Evolutionary conservation across 1,140 invertebrate species (phyloP).

Genomic region (Hestina assimilis): DNA sequence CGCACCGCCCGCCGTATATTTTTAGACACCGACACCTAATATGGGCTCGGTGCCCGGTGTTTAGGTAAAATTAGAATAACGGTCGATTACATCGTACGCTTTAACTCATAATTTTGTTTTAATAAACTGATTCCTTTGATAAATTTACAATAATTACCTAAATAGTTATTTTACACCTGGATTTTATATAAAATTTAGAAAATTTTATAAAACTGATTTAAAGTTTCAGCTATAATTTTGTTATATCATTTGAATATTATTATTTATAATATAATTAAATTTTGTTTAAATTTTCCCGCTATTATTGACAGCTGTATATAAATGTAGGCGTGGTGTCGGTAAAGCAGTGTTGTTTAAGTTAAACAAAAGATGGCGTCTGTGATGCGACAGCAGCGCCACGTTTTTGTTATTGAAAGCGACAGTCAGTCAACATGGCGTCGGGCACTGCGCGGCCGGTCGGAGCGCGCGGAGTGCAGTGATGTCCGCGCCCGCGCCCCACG

Average conservation of each 20-base stretch:
- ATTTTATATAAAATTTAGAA: not conserved
- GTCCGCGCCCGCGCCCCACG: conserved; percentile 80
- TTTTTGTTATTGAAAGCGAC: conserved; percentile 51
- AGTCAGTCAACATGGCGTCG: conserved; percentile 76
- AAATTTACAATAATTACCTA: not conserved
- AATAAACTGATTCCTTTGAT: conserved; percentile 1
- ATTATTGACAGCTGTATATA: conserved; percentile 1
- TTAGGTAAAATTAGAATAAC: conserved; percentile 65
- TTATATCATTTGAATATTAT: no score
- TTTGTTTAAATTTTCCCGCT: conserved; percentile 45
- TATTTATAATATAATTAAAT: not conserved
- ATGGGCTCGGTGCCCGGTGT: conserved; percentile 70
- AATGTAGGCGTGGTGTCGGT: conserved; percentile 44
- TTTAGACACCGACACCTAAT: conserved; percentile 66
- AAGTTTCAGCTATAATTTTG: no score
- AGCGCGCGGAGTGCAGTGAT: conserved; percentile 67
- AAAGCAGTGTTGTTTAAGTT: conserved; percentile 50
- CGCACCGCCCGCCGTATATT: conserved; percentile 53
- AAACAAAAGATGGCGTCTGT: conserved; percentile 56
- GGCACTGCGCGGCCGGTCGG: conserved; percentile 79
- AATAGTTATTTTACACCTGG: not conserved
- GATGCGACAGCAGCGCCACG: conserved; percentile 66
- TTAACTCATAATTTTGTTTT: not conserved
- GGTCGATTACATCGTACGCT: conserved; percentile 7
- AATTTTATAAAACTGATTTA: not conserved